phyloP scores from a whole-genome alignment of 2,888 invertebrate genomes.

The Drosophila lacicola region DNA sequence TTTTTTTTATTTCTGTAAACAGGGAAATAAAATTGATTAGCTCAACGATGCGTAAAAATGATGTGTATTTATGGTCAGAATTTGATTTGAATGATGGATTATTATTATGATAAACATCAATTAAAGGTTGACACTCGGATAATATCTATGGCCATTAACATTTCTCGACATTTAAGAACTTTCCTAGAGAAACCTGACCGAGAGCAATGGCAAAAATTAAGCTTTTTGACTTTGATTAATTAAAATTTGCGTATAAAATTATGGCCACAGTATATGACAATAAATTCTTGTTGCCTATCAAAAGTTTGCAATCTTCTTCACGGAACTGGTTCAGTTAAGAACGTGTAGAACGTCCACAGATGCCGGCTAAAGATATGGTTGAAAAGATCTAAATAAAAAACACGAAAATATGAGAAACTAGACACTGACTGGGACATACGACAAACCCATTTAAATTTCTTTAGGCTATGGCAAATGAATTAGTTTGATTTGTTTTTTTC shows the following conservation, averaged over 20 bases:
- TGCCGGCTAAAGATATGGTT: conserved; percentile 24
- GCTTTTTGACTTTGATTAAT: conserved; percentile 54
- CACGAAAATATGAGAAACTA: background rate
- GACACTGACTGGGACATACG: conserved; percentile 4
- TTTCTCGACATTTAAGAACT: background rate
- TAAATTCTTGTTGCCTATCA: conserved; percentile 61
- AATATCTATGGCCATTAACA: conserved; percentile 4
- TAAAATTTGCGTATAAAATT: conserved; percentile 34
- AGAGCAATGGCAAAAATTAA: conserved; percentile 20
- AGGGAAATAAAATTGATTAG: conserved; percentile 58
- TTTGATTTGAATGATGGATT: conserved; percentile 26
- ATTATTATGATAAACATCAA: conserved; percentile 30
- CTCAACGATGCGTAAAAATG: background rate
- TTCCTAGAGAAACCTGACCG: conserved; percentile 15
- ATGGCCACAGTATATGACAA: conserved; percentile 45
- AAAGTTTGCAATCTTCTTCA: conserved; percentile 47
- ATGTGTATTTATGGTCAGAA: background rate
- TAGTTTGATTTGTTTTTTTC: conserved; percentile 2
- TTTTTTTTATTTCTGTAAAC: conserved; percentile 27
- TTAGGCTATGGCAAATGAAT: conserved; percentile 22
- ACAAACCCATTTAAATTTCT: conserved; percentile 15
- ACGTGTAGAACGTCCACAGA: background rate
- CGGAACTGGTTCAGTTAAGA: conserved; percentile 43
- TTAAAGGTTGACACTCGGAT: conserved; percentile 19
- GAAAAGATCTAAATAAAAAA: background rate